phyloP scores from a whole-genome alignment of 2,888 invertebrate species.

The Leptarthrus brevirostris region DNA sequence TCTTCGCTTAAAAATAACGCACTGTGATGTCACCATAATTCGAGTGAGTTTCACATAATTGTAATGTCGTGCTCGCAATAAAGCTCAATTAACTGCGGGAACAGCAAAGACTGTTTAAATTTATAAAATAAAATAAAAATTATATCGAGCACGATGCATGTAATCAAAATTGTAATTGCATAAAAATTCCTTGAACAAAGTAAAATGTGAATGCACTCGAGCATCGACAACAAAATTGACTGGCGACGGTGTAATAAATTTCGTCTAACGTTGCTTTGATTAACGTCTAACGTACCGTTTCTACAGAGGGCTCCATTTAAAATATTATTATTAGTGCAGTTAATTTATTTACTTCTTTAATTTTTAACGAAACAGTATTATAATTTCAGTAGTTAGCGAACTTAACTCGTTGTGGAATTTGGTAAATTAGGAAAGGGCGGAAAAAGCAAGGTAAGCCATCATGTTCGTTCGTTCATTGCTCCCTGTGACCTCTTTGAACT shows the following conservation, averaged over 20 bases:
- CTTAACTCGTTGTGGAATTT: too few species aligned
- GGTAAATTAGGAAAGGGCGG: background rate
- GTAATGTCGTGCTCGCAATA: too few species aligned
- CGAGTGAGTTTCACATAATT: too few species aligned
- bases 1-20: too few species aligned
- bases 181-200: slow-evolving; percentile 39
- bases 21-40: too few species aligned
- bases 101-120: too few species aligned
- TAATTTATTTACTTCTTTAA: too few species aligned
- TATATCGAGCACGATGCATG: slow-evolving; percentile 23
- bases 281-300: slow-evolving; percentile 22
- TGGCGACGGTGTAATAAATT: slow-evolving; percentile 15
- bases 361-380: background rate
- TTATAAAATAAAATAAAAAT: background rate
- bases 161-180: slow-evolving; percentile 34
- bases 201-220: slow-evolving; percentile 43
- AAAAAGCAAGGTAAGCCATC: slow-evolving; percentile 18
- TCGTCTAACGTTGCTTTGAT: slow-evolving; percentile 24
- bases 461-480: slow-evolving; percentile 56
- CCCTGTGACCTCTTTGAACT: slow-evolving; percentile 58
- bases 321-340: too few species aligned
- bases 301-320: slow-evolving; percentile 13
- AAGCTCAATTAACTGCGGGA: too few species aligned
- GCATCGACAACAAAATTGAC: background rate
- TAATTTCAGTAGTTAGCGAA: too few species aligned